Conservation (phyloP, 2,797 vertebrate species). For the Trichosurus vulpecula region DNA sequence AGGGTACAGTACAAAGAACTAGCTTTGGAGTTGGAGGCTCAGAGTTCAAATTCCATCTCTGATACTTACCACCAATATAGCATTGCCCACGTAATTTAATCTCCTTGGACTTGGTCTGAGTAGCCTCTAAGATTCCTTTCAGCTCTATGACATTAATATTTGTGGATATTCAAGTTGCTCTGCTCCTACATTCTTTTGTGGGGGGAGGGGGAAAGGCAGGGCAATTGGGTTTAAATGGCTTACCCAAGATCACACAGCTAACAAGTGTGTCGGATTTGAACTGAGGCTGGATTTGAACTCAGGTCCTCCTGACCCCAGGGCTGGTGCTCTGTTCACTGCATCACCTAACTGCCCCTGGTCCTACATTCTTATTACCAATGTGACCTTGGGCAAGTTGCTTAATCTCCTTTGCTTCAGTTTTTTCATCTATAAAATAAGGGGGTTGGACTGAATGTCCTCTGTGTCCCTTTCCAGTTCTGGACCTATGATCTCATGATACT, state of each 20-base stretch:
- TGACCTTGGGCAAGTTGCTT: neutral
- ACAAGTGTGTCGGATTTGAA: too few species aligned
- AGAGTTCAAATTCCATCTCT: neutral
- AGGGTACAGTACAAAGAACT: neutral
- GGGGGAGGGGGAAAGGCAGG: too few species aligned
- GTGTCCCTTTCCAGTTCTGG: neutral
- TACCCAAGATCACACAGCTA: too few species aligned
- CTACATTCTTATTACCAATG: neutral
- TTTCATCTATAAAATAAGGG: neutral
- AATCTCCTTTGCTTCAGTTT: neutral
- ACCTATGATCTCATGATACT: neutral
- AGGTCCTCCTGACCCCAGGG: too few species aligned
- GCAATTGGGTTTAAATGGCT: too few species aligned
- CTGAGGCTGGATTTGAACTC: too few species aligned
- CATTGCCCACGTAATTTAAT: neutral
- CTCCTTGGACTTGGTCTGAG: neutral
- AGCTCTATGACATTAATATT: too few species aligned
- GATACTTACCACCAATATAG: neutral
- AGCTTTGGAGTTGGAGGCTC: neutral
- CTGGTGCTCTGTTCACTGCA: too few species aligned
- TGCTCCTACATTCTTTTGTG: neutral
- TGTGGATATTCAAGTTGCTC: neutral
- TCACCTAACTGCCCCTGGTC: too few species aligned
- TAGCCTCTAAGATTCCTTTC: neutral
- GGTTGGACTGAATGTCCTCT: neutral